Conservation (phyloP, 1,140 invertebrate species). For the Drosophila fuyamai region DNA sequence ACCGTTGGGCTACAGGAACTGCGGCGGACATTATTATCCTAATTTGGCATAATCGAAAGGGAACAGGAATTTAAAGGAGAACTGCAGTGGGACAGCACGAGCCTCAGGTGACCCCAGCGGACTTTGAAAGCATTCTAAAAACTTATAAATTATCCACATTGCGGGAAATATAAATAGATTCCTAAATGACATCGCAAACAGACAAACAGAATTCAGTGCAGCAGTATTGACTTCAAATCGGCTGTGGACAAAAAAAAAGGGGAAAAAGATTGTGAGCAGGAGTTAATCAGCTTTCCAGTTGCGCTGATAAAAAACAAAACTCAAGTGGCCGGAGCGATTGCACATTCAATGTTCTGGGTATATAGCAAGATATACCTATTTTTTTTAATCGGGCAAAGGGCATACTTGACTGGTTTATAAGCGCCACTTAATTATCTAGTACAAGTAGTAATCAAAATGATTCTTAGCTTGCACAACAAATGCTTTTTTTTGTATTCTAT, state of each 20-base stretch:
- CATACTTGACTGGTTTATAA: background rate
- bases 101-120: background rate
- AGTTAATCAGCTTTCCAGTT: conserved; percentile 35
- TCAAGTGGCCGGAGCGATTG: conserved; percentile 12
- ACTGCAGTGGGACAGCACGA: background rate
- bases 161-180: conserved; percentile 6
- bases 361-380: conserved; percentile 5
- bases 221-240: conserved; percentile 12
- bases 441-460: no score
- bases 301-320: conserved; percentile 20
- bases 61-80: background rate
- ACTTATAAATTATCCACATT: background rate
- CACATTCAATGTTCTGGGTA: conserved; percentile 20
- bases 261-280: background rate
- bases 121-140: background rate
- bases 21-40: conserved; percentile 9
- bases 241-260: background rate
- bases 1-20: conserved; percentile 6
- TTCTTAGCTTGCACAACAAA: no score
- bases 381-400: conserved; percentile 13
- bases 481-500: no score
- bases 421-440: no score
- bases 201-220: conserved; percentile 30
- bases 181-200: conserved; percentile 4
- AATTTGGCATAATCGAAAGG: no score